Conservation (phyloP, 2,113 vertebrate species). For the Chroicocephalus ridibundus region DNA sequence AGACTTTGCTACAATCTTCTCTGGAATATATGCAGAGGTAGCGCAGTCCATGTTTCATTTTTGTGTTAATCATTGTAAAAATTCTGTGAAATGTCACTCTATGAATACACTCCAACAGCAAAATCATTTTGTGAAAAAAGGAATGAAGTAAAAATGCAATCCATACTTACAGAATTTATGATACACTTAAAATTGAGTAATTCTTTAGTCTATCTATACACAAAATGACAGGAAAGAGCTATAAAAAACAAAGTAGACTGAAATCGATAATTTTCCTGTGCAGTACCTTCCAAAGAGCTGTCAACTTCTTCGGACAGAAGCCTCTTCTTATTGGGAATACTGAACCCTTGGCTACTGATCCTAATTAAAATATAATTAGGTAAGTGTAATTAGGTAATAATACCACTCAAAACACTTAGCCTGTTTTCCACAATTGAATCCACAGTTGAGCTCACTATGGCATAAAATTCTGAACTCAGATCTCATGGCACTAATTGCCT, state of each 20-base stretch:
- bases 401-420: slow-evolving; percentile 47
- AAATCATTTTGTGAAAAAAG: not conserved
- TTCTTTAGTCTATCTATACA: not conserved
- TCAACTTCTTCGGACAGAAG: slow-evolving; percentile 35
- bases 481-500: slow-evolving; percentile 47
- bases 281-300: slow-evolving; percentile 20
- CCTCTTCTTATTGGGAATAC: slow-evolving; percentile 20
- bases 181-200: not conserved
- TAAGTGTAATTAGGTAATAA: slow-evolving; percentile 59
- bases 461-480: slow-evolving; percentile 46
- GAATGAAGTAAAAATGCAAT: not conserved
- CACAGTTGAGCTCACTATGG: slow-evolving; percentile 33
- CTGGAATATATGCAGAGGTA: not conserved
- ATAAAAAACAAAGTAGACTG: not conserved
- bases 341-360: slow-evolving; percentile 52
- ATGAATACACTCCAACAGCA: not conserved
- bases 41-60: slow-evolving; percentile 30
- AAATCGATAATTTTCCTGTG: not conserved
- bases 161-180: not conserved
- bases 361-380: slow-evolving; percentile 67
- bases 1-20: slow-evolving; percentile 18
- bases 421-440: slow-evolving; percentile 41
- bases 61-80: slow-evolving; percentile 43
- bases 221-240: not conserved
- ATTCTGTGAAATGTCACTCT: slow-evolving; percentile 14